Base-by-base conservation (phyloP, 2,797 vertebrate species). In the Esox lucius region DNA sequence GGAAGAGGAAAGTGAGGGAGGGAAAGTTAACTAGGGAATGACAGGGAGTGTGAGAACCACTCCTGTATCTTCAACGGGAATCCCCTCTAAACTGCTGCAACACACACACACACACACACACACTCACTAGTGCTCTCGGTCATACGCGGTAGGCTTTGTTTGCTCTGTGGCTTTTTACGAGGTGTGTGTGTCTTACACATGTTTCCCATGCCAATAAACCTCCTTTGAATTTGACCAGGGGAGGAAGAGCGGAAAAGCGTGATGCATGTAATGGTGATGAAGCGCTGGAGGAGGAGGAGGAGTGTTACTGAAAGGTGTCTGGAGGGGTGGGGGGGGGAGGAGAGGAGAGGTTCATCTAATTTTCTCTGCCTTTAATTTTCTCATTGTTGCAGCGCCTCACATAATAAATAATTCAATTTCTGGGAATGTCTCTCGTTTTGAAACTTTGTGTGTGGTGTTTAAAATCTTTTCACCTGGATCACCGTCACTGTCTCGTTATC, bases 231-330 rank as follows among this genome's bases (percentile, higher is more conserved):
- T n/a, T 39, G 35, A 39, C 35, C 35, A 35, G 35, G 4, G 26
- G 75, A 65, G 74, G 22, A 72, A 70, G 74, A 71, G 4, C 8
- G 35, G 35, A 39, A 6, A 6, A 5, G 35, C 7, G 35, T 39
- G 35, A 39, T 8, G 2, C 35, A 39, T 5, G 35, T 5, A 82
- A 80, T 76, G 76, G 86, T 78, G 79, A 80, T 68, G 87, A 87
- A 86, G 86, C 86, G 86, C 86, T 85, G 83, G 80, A 81, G 19
- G 16, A 17, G 70, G 69, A 6, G 17, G 70, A 69, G 70, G 39
- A 19, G 77, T 22, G 72, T 33, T 51, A 24, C 75, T 33, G 71
- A 39, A 33, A 22, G 24, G 69, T n/a, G 28, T 22, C 16, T 56
- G n/a, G n/a, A n/a, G n/a, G n/a, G 28, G 51, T 13, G 61, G 31